Conservation (phyloP, 2,113 vertebrate species). For the Xenopus borealis region DNA sequence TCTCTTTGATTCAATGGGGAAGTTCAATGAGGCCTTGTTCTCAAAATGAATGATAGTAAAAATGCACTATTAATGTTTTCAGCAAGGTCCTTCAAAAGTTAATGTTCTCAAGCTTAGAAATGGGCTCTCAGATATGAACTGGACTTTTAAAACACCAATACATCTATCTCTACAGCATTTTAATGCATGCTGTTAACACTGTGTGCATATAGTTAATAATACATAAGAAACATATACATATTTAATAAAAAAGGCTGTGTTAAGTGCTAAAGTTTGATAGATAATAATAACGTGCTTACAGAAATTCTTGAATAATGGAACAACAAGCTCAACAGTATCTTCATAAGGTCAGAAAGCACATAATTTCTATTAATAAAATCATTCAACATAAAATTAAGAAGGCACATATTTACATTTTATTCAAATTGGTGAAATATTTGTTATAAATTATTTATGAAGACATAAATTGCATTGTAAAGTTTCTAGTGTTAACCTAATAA, state of each 20-base stretch:
- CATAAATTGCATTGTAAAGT: no score
- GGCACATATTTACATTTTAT: conserved; percentile 53
- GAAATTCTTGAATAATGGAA: conserved; percentile 62
- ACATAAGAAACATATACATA: conserved; percentile 59
- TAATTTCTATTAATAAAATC: conserved; percentile 58
- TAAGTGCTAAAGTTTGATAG: conserved; percentile 61
- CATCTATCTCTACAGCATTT: conserved; percentile 32
- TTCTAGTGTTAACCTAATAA: no score
- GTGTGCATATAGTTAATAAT: conserved; percentile 59
- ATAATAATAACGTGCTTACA: conserved; percentile 60
- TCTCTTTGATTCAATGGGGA: conserved; percentile 48
- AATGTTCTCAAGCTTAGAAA: background rate
- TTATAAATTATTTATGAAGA: no score
- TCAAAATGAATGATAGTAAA: background rate
- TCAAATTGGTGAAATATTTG: conserved; percentile 6
- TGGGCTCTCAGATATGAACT: background rate
- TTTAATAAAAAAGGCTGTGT: conserved; percentile 61
- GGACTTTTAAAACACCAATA: conserved; percentile 11
- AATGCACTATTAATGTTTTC: background rate
- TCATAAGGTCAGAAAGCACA: conserved; percentile 58
- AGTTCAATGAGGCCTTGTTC: conserved; percentile 34
- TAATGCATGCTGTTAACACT: conserved; percentile 45
- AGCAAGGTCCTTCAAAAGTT: background rate
- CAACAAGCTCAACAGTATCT: conserved; percentile 57
- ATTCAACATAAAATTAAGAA: conserved; percentile 29